Base-by-base conservation (phyloP, 2,888 invertebrate species). In the Caenorhabditis sulstoni region DNA sequence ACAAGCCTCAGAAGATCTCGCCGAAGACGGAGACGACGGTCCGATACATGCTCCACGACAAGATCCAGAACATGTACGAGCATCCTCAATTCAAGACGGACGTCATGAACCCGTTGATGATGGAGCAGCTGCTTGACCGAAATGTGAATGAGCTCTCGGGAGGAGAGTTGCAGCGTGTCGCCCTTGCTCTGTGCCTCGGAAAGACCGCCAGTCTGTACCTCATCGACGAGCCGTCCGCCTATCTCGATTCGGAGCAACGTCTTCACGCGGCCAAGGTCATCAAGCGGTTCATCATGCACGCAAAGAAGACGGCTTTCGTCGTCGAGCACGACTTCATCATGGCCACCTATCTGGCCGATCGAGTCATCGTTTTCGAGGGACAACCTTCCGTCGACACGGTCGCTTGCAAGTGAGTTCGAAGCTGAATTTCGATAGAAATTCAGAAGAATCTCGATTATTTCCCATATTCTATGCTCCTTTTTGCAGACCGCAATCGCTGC, bases 301-400 rank as follows among this genome's bases (percentile, higher is more conserved):
- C 99, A 0, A 99, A 99, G 92, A 96, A 98, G 91, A 99, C 99
- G 8, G 99, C 98, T 12, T 99, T 99, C 91, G 95, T 99, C 16
- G 99, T 99, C 1, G 99, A 99, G 94, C 99, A 99, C 94, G 98
- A 99, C 92, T 99, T 99, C 91, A 99, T 99, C 85, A 99, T 99
- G 99, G 98, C 98, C 16, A 99, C 99, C 0, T 99, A 99, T 91
- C 93, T 99, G 81, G 88, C 93, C 97, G 99, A 99, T 91, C 94
- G 98, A 50, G 99, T 99, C 3, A 97, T 99, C 85, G 98, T 99
- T 58, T 97, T 99, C 91, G 98, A 98, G 90, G 99, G 99, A 57
- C 92, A 92, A 50, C 98, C 99, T 0, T 97, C 97, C 0, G 93
- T 96, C 0, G 91, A 94, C 76, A 96, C 98, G 1, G 93, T 93